Evolutionary conservation across 92 coral and sea anemone species (phyloP).

Genomic region (Zoanthus sansibaricus): DNA sequence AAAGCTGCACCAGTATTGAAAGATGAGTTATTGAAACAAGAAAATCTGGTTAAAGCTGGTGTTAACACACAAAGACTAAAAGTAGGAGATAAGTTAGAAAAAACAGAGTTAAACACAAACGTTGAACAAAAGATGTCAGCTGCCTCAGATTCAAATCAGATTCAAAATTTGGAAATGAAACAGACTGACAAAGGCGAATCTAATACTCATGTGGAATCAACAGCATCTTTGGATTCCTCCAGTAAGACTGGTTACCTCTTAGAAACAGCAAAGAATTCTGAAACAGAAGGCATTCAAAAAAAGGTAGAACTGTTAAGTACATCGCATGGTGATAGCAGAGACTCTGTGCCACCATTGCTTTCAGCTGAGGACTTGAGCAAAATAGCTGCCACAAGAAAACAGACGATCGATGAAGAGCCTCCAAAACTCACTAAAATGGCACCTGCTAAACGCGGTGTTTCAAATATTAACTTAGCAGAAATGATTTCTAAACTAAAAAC

Average conservation of each 20-base stretch:
- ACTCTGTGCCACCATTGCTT: slow-evolving; percentile 81
- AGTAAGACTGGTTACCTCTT: not conserved
- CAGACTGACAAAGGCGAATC: not conserved
- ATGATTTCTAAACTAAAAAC: slow-evolving; percentile 83
- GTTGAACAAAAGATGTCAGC: not conserved
- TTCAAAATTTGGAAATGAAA: not conserved
- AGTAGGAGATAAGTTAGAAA: not conserved
- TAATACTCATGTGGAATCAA: slow-evolving; percentile 11
- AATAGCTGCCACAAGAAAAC: slow-evolving; percentile 84
- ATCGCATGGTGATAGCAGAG: slow-evolving; percentile 49
- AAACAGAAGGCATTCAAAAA: not conserved
- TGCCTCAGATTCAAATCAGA: not conserved
- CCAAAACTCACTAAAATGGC: slow-evolving; percentile 82
- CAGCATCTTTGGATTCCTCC: not conserved
- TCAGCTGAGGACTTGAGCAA: slow-evolving; percentile 90
- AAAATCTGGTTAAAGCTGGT: not conserved
- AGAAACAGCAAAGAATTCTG: not conserved
- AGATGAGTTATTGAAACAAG: not conserved
- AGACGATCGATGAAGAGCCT: slow-evolving; percentile 83
- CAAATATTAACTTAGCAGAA: slow-evolving; percentile 74
- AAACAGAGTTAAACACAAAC: not conserved
- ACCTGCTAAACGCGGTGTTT: slow-evolving; percentile 58
- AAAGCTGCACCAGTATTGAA: not conserved
- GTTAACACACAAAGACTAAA: not conserved
- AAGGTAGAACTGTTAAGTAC: not conserved